Base-by-base conservation (phyloP, 2,113 vertebrate genomes). In the Chionodraco myersi region DNA sequence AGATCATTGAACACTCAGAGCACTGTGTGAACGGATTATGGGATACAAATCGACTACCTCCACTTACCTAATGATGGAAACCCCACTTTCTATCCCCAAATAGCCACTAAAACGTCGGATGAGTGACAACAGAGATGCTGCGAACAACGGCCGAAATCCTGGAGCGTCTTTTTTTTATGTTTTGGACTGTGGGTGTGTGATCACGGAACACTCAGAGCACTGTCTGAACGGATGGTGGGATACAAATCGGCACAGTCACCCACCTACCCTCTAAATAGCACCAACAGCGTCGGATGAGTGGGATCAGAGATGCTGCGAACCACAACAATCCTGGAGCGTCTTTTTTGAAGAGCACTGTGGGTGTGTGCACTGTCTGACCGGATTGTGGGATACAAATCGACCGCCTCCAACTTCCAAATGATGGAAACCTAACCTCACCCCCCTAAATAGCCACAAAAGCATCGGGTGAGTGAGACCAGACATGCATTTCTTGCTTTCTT, bases 391-490 rank as follows among this genome's bases (percentile, higher is more conserved):
- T 47, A 67, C 84, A 78, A 49, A 83, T 11, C 63, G 69, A 79
- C 14, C 21, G 65, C 65, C 47, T 10, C 1, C 10, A 6, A 49
- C 36, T 69, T 8, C 49, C 65, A 21, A 52, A 86, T 52, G 5
- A 85, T 79, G 82, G 79, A 58, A 44, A n/a, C 23, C 69, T 23
- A 23, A 41, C n/a, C 45, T 54, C 23, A 48, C 0, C 5, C 34
- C 49, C 4, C 10, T 1, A 0, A 10, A 44, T 49, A 75, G 61
- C 36, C 34, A 61, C 67, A 18, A 44, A 23, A 73, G 80, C 80
- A 72, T 75, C 81, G 74, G 83, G 18, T 84, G 88, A 86, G 77
- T 15, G 75, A 56, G 23, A 77, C 16, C 56, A 47, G 74, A 77
- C 83, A 80, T 71, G 80, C 65, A 41, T 41, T 41, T 41, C 36